Evolutionary conservation across 30 jellyfish, hydroid and myxozoan genomes (phyloP).

Genomic region (Hydractinia symbiolongicarpus): DNA sequence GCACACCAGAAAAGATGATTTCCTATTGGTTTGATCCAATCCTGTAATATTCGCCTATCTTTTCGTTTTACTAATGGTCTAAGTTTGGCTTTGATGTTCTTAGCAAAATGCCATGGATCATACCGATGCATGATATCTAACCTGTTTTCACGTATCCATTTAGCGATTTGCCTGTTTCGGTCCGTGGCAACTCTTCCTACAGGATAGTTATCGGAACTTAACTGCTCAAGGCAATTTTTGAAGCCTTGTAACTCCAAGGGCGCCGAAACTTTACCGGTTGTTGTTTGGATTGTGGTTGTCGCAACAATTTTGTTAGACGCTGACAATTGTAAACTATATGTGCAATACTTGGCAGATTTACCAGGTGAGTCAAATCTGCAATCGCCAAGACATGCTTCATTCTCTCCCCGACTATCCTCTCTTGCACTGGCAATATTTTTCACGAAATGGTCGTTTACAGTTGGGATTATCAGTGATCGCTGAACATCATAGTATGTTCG

Average conservation of each 20-base stretch:
- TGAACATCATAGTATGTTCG: no score
- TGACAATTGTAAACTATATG: no score
- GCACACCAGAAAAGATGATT: no score
- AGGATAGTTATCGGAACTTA: not conserved
- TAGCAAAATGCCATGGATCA: not conserved
- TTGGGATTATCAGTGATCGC: no score
- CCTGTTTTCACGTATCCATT: constrained; percentile 5
- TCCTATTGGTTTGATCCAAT: no score
- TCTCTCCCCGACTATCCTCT: not conserved
- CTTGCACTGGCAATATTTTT: no score
- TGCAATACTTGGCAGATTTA: not conserved
- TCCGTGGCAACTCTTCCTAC: not conserved
- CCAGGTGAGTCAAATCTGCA: constrained; percentile 3
- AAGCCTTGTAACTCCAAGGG: no score
- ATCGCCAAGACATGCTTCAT: not conserved
- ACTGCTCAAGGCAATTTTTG: not conserved
- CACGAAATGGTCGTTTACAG: no score
- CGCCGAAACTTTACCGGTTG: no score
- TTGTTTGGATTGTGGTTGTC: no score
- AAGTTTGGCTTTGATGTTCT: not conserved
- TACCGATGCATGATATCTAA: not conserved
- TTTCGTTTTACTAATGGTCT: not conserved
- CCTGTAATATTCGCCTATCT: no score
- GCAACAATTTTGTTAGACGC: no score
- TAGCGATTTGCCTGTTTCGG: not conserved